Conservation (phyloP, 2,888 invertebrate genomes). For the Drosophila affinis region DNA sequence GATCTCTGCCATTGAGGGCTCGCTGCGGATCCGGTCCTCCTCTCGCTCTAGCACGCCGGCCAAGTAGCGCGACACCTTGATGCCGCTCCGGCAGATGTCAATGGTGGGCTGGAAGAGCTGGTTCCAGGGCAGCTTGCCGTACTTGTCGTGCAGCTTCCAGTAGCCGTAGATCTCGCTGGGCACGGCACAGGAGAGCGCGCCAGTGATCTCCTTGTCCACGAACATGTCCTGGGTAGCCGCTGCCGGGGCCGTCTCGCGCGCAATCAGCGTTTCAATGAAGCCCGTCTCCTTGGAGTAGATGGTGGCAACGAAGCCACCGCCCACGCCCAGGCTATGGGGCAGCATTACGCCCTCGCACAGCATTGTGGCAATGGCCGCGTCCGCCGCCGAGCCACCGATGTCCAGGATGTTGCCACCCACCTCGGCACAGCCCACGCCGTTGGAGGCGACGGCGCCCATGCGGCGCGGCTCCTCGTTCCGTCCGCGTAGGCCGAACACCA, state of each 20-base stretch:
- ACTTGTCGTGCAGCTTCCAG: slow-evolving; percentile 89
- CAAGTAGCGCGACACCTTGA: slow-evolving; percentile 88
- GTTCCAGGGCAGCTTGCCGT: slow-evolving; percentile 91
- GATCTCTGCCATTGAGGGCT: slow-evolving; percentile 86
- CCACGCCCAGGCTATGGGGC: slow-evolving; percentile 93
- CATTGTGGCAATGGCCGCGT: slow-evolving; percentile 93
- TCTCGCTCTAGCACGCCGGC: slow-evolving; percentile 85
- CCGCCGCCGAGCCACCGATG: slow-evolving; percentile 90
- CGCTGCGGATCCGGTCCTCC: slow-evolving; percentile 85
- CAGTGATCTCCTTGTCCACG: slow-evolving; percentile 81
- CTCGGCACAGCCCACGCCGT: slow-evolving; percentile 89
- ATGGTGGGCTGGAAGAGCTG: slow-evolving; percentile 91
- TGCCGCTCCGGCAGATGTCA: slow-evolving; percentile 89
- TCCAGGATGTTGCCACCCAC: slow-evolving; percentile 89
- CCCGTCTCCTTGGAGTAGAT: slow-evolving; percentile 88
- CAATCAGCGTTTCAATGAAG: slow-evolving; percentile 87
- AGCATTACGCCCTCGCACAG: slow-evolving; percentile 94
- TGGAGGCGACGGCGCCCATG: slow-evolving; percentile 87
- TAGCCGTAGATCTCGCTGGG: slow-evolving; percentile 95
- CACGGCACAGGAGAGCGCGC: slow-evolving; percentile 88
- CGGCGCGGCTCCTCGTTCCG: slow-evolving; percentile 40
- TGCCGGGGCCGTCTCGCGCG: slow-evolving; percentile 91
- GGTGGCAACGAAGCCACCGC: slow-evolving; percentile 95
- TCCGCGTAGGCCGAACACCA: slow-evolving; percentile 64
- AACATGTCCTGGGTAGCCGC: slow-evolving; percentile 89